Conservation (phyloP, 2,113 vertebrate species). For the Vicugna pacos region DNA sequence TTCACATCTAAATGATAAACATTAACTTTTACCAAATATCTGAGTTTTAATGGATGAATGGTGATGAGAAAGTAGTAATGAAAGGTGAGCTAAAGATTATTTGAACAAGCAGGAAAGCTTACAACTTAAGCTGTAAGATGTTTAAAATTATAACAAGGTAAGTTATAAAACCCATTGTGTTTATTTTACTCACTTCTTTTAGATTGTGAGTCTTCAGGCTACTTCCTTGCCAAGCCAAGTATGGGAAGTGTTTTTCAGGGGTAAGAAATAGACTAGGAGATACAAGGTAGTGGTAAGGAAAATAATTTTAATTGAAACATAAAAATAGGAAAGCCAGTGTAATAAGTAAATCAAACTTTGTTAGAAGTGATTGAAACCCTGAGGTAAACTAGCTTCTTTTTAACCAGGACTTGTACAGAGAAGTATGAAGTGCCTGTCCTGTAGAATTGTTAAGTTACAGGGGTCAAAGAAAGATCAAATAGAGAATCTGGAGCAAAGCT, state of each 20-base stretch:
- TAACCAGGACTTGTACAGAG: neutral
- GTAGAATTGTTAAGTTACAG: neutral
- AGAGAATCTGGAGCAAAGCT: neutral
- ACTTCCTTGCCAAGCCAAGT: neutral
- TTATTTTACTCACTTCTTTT: constrained; percentile 9
- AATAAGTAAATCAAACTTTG: constrained; percentile 9
- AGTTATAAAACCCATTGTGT: neutral
- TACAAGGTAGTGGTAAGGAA: neutral
- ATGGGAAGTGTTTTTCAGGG: neutral
- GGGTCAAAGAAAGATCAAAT: neutral
- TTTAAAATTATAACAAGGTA: neutral
- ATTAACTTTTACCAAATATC: neutral
- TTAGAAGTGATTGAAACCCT: neutral
- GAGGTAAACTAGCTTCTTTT: constrained; percentile 35
- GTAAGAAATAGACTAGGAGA: constrained; percentile 18
- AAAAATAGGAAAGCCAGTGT: neutral
- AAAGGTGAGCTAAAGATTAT: neutral
- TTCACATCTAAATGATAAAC: neutral
- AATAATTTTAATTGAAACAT: constrained; percentile 54
- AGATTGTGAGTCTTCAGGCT: neutral
- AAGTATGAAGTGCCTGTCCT: neutral
- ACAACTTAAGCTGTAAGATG: neutral
- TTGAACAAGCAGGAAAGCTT: constrained; percentile 17
- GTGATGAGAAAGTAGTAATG: neutral
- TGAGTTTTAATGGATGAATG: neutral